Evolutionary conservation across 2,113 vertebrate species (phyloP).

Genomic region (Aegithalos caudatus): DNA sequence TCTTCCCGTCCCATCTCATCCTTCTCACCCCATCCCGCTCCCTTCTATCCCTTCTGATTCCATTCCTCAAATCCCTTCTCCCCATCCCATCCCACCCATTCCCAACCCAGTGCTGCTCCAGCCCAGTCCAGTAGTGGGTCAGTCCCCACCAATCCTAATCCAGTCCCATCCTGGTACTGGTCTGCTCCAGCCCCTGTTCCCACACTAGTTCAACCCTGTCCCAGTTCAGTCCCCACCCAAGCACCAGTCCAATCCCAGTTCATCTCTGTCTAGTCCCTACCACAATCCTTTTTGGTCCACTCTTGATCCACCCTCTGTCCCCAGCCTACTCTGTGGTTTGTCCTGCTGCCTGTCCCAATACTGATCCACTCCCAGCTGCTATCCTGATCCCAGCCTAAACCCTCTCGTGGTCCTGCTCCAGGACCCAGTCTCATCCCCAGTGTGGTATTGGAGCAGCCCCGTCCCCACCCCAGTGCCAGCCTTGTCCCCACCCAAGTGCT

Average conservation of each 20-base stretch:
- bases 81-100: background rate
- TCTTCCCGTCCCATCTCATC: background rate
- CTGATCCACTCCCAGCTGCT: background rate
- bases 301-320: background rate
- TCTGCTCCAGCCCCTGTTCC: background rate
- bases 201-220: rapidly evolving
- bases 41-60: too few relatives aligned
- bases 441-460: background rate
- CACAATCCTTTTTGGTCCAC: background rate
- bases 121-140: background rate
- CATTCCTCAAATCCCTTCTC: too few relatives aligned
- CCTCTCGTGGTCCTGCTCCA: background rate
- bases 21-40: too few relatives aligned
- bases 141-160: background rate
- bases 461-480: background rate
- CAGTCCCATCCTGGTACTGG: background rate
- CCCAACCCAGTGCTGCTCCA: background rate
- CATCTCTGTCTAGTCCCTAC: background rate
- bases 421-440: background rate
- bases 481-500: background rate
- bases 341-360: background rate
- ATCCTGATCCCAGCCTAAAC: background rate
- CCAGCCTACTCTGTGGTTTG: background rate
- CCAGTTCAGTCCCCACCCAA: background rate
- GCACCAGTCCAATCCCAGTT: background rate